These are phyloP conservation scores for Camponotus pennsylvanicus DNA, from an alignment of 1,140 invertebrate species.

Conservation along the genomic window DNA sequence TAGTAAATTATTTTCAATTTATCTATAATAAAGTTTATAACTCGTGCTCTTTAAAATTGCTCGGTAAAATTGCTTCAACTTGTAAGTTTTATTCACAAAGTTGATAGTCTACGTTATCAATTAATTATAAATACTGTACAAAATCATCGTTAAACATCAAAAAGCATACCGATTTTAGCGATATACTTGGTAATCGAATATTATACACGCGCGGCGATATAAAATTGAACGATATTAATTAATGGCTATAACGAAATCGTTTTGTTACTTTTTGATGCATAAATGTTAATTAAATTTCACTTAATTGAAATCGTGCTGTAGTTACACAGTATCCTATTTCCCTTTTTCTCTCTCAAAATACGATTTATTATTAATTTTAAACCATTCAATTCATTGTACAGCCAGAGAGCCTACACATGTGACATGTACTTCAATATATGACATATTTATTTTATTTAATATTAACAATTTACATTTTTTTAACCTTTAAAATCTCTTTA, in stretches of 20 bases:
- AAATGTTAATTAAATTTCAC: conserved; percentile 65
- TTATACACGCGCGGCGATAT: background rate
- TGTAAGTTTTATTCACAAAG: background rate
- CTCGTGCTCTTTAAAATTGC: background rate
- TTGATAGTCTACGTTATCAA: conserved; percentile 5
- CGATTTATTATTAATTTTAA: conserved; percentile 54
- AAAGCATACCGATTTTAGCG: conserved; percentile 12
- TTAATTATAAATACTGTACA: background rate
- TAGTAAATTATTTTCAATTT: background rate
- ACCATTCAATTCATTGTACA: background rate
- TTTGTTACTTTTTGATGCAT: conserved; percentile 5
- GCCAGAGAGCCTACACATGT: background rate
- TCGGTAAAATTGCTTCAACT: background rate
- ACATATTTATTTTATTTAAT: background rate
- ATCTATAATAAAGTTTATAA: conserved; percentile 1
- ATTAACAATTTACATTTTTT: background rate
- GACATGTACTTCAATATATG: background rate
- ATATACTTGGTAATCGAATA: conserved; percentile 21
- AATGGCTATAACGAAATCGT: conserved; percentile 7
- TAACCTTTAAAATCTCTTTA: background rate
- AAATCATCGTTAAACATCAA: background rate
- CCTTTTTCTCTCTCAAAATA: background rate
- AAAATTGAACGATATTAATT: conserved; percentile 40
- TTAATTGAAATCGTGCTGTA: conserved; percentile 2
- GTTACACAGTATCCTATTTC: background rate